Evolutionary conservation across 2,888 invertebrate species (phyloP).

Genomic region (Odontocolon sp.): DNA sequence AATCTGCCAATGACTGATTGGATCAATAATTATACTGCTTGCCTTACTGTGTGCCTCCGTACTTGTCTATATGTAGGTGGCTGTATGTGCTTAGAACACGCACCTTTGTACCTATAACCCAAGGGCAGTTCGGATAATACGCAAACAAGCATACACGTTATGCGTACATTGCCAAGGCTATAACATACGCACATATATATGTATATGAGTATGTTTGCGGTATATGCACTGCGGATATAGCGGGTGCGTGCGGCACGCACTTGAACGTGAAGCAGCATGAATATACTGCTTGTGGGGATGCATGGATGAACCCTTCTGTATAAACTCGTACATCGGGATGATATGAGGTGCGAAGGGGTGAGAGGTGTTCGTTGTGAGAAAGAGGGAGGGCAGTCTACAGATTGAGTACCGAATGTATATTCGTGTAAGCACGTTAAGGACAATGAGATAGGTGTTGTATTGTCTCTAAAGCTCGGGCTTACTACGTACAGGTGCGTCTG

Average conservation of each 20-base stretch:
- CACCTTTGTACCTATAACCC: conserved; percentile 14
- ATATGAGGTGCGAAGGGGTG: no score
- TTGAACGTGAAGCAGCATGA: background rate
- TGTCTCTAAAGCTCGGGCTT: background rate
- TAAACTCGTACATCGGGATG: no score
- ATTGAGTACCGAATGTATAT: no score
- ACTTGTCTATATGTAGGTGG: background rate
- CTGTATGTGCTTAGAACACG: conserved; percentile 9
- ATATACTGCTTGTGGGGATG: background rate
- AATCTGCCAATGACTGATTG: no score
- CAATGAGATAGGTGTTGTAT: background rate
- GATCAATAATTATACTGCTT: no score
- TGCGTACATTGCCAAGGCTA: conserved; percentile 35
- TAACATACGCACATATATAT: background rate
- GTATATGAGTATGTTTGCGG: background rate
- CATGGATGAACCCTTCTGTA: background rate
- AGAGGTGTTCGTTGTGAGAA: no score
- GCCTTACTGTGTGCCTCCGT: no score
- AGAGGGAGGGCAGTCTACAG: no score
- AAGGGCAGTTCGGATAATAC: conserved; percentile 34
- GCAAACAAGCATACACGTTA: conserved; percentile 6
- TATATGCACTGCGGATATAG: no score
- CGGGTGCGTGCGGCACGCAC: background rate
- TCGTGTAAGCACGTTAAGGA: background rate
- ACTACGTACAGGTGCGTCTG: background rate